Evolutionary conservation across 2,113 vertebrate species (phyloP).

Genomic region (Sterrhoptilus dennistouni): DNA sequence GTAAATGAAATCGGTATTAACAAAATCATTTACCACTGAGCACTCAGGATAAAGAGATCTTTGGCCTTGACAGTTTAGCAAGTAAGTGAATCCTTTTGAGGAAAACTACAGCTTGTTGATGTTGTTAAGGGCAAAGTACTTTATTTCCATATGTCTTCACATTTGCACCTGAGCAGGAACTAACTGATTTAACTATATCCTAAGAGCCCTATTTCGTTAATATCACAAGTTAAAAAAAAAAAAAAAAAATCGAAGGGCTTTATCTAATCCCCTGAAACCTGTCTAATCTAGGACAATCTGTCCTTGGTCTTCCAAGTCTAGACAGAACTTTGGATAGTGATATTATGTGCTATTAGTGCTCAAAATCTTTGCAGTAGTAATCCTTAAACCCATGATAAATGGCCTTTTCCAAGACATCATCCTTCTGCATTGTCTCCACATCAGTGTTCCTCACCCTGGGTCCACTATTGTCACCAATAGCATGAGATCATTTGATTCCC

Average conservation of each 20-base stretch:
- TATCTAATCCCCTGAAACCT: conserved; percentile 4
- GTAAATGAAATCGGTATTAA: not conserved
- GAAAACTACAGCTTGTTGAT: not conserved
- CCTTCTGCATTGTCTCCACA: not conserved
- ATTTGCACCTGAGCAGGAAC: not conserved
- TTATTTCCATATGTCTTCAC: not conserved
- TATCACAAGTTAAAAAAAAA: not conserved
- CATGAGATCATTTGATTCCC: not conserved
- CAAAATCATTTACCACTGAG: not conserved
- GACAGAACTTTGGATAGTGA: not conserved
- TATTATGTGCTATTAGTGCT: not conserved
- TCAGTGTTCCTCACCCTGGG: not conserved
- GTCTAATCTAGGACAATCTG: conserved; percentile 7
- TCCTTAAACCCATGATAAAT: not conserved
- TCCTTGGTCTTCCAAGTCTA: not conserved
- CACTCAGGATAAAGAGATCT: not conserved
- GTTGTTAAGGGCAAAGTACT: not conserved
- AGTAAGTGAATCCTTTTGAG: not conserved
- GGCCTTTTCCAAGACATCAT: not conserved
- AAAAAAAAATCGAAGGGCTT: not conserved
- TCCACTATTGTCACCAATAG: not conserved
- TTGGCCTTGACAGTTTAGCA: not conserved
- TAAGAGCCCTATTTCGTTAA: not conserved
- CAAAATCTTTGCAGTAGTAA: not conserved
- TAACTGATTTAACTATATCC: not conserved